Evolutionary conservation across 1,140 invertebrate species (phyloP).

Genomic region (Diorhabda elongata): DNA sequence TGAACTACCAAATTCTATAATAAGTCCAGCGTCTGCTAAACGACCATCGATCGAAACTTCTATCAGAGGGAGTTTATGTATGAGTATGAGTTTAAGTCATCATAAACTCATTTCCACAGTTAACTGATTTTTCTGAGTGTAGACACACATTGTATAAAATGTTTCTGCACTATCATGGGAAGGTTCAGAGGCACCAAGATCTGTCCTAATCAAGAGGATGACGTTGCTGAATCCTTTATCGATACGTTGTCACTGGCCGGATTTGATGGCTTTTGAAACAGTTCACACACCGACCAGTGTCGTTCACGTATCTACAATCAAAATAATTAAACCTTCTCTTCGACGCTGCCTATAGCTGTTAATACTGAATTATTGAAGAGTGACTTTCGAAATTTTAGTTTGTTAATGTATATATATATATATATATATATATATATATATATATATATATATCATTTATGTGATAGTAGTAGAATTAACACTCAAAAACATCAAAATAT

Average conservation of each 20-base stretch:
- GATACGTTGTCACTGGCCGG: slow-evolving; percentile 34
- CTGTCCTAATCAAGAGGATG: slow-evolving; percentile 36
- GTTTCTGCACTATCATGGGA: slow-evolving; percentile 29
- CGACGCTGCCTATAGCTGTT: neutral
- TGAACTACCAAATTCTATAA: too few relatives aligned
- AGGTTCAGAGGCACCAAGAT: slow-evolving; percentile 34
- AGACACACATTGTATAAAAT: neutral
- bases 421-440: too few relatives aligned
- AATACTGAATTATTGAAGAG: slow-evolving; percentile 2
- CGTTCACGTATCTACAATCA: neutral
- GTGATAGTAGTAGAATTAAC: too few relatives aligned
- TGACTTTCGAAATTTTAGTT: neutral
- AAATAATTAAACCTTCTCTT: neutral
- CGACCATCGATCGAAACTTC: too few relatives aligned
- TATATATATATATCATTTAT: too few relatives aligned
- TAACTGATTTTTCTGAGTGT: neutral
- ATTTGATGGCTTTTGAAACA: slow-evolving; percentile 14
- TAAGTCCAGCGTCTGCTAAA: too few relatives aligned
- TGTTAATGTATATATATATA: too few relatives aligned
- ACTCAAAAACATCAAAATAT: too few relatives aligned
- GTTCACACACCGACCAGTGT: slow-evolving; percentile 1
- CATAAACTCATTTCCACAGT: too few relatives aligned
- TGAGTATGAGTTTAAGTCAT: too few relatives aligned
- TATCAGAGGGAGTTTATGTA: too few relatives aligned
- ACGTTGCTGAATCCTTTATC: slow-evolving; percentile 35